These are phyloP conservation scores for Philantomba maxwellii DNA, from an alignment of 2,113 vertebrate species.

Conservation along the genomic window DNA sequence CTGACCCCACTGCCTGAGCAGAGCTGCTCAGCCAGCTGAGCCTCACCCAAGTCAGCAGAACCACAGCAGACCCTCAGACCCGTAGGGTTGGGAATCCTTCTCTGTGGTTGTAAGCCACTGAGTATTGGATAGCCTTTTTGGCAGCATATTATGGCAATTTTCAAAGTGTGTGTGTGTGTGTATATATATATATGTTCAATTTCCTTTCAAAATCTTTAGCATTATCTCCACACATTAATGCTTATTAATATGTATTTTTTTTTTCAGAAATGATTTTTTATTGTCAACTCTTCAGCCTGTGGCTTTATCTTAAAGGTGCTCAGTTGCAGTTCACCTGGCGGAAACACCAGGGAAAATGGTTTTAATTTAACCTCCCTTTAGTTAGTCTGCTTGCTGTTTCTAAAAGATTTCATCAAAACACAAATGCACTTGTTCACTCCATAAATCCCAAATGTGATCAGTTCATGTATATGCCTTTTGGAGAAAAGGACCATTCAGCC, in stretches of 20 bases:
- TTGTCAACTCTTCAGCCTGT: not conserved
- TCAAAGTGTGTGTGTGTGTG: not conserved
- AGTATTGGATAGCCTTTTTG: not conserved
- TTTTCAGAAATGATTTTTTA: not conserved
- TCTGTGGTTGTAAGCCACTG: not conserved
- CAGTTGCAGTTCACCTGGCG: not conserved
- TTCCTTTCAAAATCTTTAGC: not conserved
- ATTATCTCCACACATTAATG: not conserved
- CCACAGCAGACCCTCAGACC: not conserved
- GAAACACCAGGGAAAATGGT: not conserved
- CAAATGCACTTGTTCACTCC: not conserved
- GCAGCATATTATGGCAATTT: not conserved
- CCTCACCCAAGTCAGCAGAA: not conserved
- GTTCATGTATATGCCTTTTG: not conserved
- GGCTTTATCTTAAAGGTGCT: not conserved
- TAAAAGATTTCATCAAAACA: conserved; percentile 23
- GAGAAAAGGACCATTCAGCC: not conserved
- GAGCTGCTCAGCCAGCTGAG: not conserved
- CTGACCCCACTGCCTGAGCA: not conserved
- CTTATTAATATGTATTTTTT: not conserved
- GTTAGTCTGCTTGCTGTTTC: not conserved
- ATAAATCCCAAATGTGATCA: not conserved
- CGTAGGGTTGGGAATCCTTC: not conserved
- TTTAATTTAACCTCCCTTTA: not conserved
- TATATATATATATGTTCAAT: not conserved